Evolutionary conservation across 2,888 invertebrate genomes (phyloP), one percentile per base, ranked within the genome.

Genomic region (Perizoma affinitatum): DNA sequence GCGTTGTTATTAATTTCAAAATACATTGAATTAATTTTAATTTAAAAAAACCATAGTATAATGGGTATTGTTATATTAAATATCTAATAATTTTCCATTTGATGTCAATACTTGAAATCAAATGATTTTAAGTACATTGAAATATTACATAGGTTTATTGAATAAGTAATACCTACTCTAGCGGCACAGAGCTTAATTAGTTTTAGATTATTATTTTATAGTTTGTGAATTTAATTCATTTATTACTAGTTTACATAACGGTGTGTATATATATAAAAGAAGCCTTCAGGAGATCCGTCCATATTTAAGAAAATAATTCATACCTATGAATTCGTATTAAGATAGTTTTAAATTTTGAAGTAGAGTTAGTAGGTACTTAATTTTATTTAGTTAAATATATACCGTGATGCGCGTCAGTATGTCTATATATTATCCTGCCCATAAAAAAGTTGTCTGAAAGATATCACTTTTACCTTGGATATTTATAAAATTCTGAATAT

Each of bases 231-330:
- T 43, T 35, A 34, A 55, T 50, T 43, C 9, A 53, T 47, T 22
- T 46, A 51, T 54, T 51, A 55, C 51, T 47, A 22, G 22, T 22
- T 22, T 22, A 22, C 22, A 22, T 22, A 45, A 41, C 64, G 64
- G 59, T 33, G 48, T 68, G 49, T 75, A 58, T 73, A 53, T 77
- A 81, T 76, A 82, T 74, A 74, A 66, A 57, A 68, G 71, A 72
- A 79, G 65, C 86, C 88, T 67, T 87, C 86, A 88, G 88, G 72
- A 61, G 83, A 65, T 87, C 90, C 89, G 90, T 89, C 89, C 89
- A 86, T 83, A 79, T 59, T 71, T 74, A 71, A 75, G 70, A 35
- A 55, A 67, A 56, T 63, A 65, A 55, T 61, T 57, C 47, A 52
- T 56, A 43, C 40, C n/a, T 44, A 44, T 60, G 59, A 61, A 58